phyloP scores from a whole-genome alignment of 2,113 vertebrate genomes.

The Microcebus jonahi region DNA sequence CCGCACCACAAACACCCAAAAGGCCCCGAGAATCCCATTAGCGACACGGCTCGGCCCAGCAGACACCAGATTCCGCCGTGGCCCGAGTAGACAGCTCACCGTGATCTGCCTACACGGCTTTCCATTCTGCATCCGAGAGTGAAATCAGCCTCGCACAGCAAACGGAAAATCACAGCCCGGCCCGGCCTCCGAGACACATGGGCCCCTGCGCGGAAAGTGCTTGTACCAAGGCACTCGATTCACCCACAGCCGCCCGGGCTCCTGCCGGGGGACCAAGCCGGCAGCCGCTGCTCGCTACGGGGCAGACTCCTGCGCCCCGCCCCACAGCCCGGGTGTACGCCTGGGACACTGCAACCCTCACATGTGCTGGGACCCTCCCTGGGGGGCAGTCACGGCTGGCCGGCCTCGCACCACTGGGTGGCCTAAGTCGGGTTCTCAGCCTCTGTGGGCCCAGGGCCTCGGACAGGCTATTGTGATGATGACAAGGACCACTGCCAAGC shows the following conservation, averaged over 20 bases:
- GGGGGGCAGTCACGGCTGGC: rapidly evolving
- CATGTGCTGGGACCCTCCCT: background rate
- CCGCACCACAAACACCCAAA: background rate
- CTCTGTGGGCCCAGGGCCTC: background rate
- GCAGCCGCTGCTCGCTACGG: rapidly evolving
- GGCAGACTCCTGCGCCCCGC: background rate
- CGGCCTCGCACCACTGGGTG: rapidly evolving
- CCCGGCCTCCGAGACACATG: rapidly evolving
- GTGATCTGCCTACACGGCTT: background rate
- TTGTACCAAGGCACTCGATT: background rate
- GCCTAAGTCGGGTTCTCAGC: background rate
- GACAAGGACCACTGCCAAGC: background rate
- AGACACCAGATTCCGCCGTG: rapidly evolving
- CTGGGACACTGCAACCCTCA: background rate
- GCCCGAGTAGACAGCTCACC: rapidly evolving
- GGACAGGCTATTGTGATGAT: rapidly evolving
- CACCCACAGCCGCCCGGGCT: background rate
- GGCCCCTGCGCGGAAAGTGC: background rate
- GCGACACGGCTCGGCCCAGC: rapidly evolving
- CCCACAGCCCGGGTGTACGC: background rate
- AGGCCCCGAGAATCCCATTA: background rate
- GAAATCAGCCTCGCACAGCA: background rate
- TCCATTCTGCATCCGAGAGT: rapidly evolving
- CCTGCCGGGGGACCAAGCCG: background rate
- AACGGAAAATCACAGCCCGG: background rate